These are phyloP conservation scores for Cheilosia variabilis DNA, from an alignment of 2,888 invertebrate genomes.

Conservation along the genomic window DNA sequence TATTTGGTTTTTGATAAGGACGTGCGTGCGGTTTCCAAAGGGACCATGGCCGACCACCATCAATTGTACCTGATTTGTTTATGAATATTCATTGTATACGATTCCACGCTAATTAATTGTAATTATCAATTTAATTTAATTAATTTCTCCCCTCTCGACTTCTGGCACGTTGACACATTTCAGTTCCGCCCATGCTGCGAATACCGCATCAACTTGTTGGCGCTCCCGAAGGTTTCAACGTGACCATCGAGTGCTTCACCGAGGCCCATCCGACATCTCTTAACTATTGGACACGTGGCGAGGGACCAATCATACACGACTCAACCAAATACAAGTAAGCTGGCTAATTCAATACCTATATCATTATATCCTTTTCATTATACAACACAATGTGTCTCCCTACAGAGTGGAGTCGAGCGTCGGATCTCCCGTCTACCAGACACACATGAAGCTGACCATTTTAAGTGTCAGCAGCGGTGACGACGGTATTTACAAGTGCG, in stretches of 20 bases:
- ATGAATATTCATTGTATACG: constrained; percentile 19
- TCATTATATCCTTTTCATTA: constrained; percentile 53
- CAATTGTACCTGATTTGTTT: constrained; percentile 27
- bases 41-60: constrained; percentile 36
- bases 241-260: constrained; percentile 94
- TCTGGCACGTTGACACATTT: constrained; percentile 71
- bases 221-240: constrained; percentile 92
- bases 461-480: constrained; percentile 90
- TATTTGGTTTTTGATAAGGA: not conserved
- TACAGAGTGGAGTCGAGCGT: constrained; percentile 86
- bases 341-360: not conserved
- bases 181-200: constrained; percentile 96
- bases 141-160: constrained; percentile 50
- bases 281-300: constrained; percentile 95
- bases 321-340: constrained; percentile 90
- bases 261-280: constrained; percentile 96
- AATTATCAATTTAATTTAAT: constrained; percentile 71
- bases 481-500: constrained; percentile 94
- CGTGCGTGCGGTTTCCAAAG: constrained; percentile 35
- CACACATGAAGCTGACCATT: constrained; percentile 94
- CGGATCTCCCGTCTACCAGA: constrained; percentile 90
- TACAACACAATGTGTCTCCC: too few relatives aligned
- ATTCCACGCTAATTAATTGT: constrained; percentile 77
- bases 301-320: constrained; percentile 95
- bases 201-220: constrained; percentile 96